These are phyloP conservation scores for Apamea crenata DNA, from an alignment of 2,888 invertebrate species.

Conservation along the genomic window DNA sequence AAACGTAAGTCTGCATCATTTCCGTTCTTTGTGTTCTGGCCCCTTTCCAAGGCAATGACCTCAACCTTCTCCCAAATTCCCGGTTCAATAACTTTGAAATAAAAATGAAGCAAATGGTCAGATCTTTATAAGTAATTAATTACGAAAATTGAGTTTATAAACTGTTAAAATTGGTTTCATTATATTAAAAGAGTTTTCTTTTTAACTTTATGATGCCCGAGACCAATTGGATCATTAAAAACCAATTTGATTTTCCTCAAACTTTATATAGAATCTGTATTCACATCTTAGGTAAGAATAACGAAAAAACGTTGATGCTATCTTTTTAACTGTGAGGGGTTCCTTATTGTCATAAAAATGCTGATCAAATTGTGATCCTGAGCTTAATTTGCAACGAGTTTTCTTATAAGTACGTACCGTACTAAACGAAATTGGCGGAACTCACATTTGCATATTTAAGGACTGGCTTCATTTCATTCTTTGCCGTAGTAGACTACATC, in stretches of 20 bases:
- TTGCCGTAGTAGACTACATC: conserved; percentile 21
- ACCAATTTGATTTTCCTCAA: conserved; percentile 44
- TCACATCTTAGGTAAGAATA: conserved; percentile 1
- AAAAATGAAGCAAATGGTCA: neutral
- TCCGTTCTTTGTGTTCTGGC: conserved; percentile 9
- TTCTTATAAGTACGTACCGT: conserved; percentile 33
- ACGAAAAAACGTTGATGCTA: neutral
- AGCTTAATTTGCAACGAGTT: conserved; percentile 41
- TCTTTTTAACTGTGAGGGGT: conserved; percentile 5
- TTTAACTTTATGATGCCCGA: conserved; percentile 5
- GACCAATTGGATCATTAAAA: conserved; percentile 41
- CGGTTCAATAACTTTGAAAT: neutral
- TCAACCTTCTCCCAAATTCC: neutral
- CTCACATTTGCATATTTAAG: conserved; percentile 58
- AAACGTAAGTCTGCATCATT: conserved; percentile 90
- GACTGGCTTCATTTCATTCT: conserved; percentile 43
- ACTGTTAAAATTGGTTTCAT: conserved; percentile 43
- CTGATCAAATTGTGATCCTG: conserved; percentile 31
- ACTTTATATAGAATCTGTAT: conserved; percentile 21
- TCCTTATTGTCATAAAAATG: conserved; percentile 37
- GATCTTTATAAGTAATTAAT: conserved; percentile 31
- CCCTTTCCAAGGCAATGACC: neutral
- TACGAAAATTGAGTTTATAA: conserved; percentile 42
- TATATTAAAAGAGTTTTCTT: conserved; percentile 40
- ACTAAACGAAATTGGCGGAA: conserved; percentile 47